A percentile compares a stretch with the other conserved stretches of the same genome.
Evolutionary conservation across 1,140 invertebrate genomes (phyloP).

Genomic region (Tetraneura akinire): DNA sequence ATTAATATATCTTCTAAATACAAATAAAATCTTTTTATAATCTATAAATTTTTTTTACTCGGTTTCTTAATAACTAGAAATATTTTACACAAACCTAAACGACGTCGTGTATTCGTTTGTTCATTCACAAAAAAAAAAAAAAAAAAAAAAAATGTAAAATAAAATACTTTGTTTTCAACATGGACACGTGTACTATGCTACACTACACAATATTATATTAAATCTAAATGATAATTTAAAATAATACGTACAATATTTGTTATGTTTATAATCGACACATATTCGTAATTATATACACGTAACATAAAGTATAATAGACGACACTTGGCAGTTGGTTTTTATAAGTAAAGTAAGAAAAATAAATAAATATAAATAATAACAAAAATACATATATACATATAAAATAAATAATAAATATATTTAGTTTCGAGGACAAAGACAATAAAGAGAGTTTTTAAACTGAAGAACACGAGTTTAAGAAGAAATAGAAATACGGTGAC

Average conservation of each 20-base stretch:
- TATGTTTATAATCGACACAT: too few relatives aligned
- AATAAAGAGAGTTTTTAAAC: neutral
- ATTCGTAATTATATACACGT: too few relatives aligned
- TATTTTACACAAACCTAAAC: conserved; percentile 16
- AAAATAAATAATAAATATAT: neutral
- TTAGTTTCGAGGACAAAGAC: neutral
- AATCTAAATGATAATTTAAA: too few relatives aligned
- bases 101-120: conserved; percentile 22
- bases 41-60: conserved; percentile 8
- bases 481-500: too few relatives aligned
- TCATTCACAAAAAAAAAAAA: conserved; percentile 1
- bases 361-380: too few relatives aligned
- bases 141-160: conserved; percentile 19
- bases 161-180: neutral
- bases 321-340: neutral
- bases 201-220: too few relatives aligned
- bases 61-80: too few relatives aligned
- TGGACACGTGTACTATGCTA: too few relatives aligned
- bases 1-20: conserved; percentile 35
- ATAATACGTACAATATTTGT: too few relatives aligned
- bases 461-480: neutral
- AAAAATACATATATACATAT: too few relatives aligned
- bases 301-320: neutral
- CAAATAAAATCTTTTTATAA: conserved; percentile 27
- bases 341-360: too few relatives aligned